Evolutionary conservation across 2,797 vertebrate species (phyloP).

Genomic region (Phoeniculus purpureus): DNA sequence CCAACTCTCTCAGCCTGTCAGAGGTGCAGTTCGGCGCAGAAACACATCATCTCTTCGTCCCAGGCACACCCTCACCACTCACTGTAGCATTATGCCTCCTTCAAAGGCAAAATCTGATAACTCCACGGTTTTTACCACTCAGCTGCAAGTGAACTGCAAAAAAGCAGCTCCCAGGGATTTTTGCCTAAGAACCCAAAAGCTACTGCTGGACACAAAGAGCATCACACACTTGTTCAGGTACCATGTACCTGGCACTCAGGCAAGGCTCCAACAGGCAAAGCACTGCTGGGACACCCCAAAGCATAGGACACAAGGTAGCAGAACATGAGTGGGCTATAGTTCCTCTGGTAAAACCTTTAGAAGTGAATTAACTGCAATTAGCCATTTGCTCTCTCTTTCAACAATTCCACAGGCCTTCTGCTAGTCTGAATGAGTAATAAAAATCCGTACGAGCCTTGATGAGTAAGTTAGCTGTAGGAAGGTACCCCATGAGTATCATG

Average conservation of each 20-base stretch:
- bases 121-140: not conserved
- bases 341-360: not conserved
- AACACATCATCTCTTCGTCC: not conserved
- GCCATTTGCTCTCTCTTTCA: not conserved
- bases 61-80: not conserved
- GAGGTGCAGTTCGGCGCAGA: not conserved
- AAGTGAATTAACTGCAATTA: not conserved
- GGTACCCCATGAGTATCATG: not conserved
- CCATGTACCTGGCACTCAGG: not conserved
- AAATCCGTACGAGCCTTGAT: not conserved
- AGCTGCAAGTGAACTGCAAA: not conserved
- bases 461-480: not conserved
- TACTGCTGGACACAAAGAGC: not conserved
- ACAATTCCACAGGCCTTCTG: not conserved
- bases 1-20: too few relatives aligned
- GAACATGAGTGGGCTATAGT: not conserved
- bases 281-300: not conserved
- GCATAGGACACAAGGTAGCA: not conserved
- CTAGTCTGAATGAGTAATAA: not conserved
- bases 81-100: not conserved
- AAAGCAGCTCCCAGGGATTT: not conserved
- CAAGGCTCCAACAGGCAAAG: not conserved
- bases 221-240: too few relatives aligned
- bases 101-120: not conserved
- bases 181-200: not conserved